Evolutionary conservation across 2,797 vertebrate genomes (phyloP), one percentile per base, ranked within the genome.

Genomic region (Stomatorhinus walkeri): DNA sequence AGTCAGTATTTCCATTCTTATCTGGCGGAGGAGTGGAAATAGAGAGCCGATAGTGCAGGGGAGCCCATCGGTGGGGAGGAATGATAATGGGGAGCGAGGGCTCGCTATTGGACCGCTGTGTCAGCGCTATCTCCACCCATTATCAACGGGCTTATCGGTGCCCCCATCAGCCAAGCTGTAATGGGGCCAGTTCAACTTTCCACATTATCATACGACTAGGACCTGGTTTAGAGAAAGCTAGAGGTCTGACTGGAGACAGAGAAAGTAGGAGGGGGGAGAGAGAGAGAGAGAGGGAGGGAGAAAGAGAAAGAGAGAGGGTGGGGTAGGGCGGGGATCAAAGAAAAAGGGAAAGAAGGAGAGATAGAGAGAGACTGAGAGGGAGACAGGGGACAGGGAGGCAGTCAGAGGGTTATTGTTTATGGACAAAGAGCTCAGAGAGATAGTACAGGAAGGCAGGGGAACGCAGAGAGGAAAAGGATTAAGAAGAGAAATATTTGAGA

Each of bases 1-100:
- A 99, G 98, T 99, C 98, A 99, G 97, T 98, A 98, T 99, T 99
- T 99, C 98, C 98, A 99, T 98, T 96, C 97, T 99, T 99, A 99
- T 99, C 98, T 98, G 96, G 95, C 95, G 97, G 97, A 99, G 98
- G 98, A 98, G 98, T 99, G 98, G 98, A 98, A 99, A 98, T 96
- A 96, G 98, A 98, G 97, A 97, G 97, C 96, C 98, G 98, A 98
- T 99, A 98, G 98, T 95, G 96, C 95, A 97, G 96, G 96, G 95
- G 94, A 96, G 96, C 97, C 93, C 96, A 96, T 96, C 97, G 95
- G 96, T 98, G 98, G 98, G 98, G 97, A 97, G 97, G 98, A 99
- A 99, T 98, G 98, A 97, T 99, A 99, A 99, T 98, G 96, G 97
- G 95, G 93, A 94, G 95, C 91, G 93, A 93, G 94, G 96, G 95